Base-by-base conservation (phyloP, 2,797 vertebrate species). In the Darevskia nairensis region DNA sequence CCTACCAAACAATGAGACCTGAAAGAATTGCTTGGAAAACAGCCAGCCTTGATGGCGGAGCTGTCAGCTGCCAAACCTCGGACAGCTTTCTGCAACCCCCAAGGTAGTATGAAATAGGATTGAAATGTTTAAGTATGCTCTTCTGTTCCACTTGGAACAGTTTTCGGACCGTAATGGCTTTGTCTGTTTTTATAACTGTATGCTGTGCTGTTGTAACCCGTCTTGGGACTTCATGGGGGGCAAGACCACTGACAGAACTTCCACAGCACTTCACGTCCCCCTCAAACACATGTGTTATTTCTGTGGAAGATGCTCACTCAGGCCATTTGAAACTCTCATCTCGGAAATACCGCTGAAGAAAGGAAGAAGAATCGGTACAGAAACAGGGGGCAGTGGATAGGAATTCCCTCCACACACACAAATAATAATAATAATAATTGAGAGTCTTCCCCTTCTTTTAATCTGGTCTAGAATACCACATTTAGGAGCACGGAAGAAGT, bases 1-100 rank as follows among this genome's bases (percentile, higher is more conserved):
- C 95, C 95, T 95, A 91, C 91, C 88, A 94, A 94, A 95, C 95
- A 96, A 96, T 95, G 93, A 95, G 93, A 94, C 93, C 92, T 95
- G 94, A 94, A 95, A 96, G 95, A 96, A 96, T 96, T 93, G 94
- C 86, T 93, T 96, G 95, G 95, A 94, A 83, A 88, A 68, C 64
- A 8, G 93, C 95, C 95, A 96, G 0, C 0, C 84, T 92, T 87
- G 90, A 93, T 90, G 93, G 86, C 0, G 7, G 84, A 93, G 83
- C 89, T 95, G 94, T 96, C 94, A 93, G 90, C 81, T 0, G 92
- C 94, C 94, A 95, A 92, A 86, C 71, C 85, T 87, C 81, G 84
- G 90, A 86, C 15, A 0, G 91, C 88, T 71, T 89, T 89, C 90
- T 86, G 85, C 92, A 94, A 93, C 87, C 44, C 41, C 32, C 61